A percentile compares a stretch with the other conserved stretches of the same genome.
Conservation (phyloP, 2,888 invertebrate species). For the Agrotis segetum region DNA sequence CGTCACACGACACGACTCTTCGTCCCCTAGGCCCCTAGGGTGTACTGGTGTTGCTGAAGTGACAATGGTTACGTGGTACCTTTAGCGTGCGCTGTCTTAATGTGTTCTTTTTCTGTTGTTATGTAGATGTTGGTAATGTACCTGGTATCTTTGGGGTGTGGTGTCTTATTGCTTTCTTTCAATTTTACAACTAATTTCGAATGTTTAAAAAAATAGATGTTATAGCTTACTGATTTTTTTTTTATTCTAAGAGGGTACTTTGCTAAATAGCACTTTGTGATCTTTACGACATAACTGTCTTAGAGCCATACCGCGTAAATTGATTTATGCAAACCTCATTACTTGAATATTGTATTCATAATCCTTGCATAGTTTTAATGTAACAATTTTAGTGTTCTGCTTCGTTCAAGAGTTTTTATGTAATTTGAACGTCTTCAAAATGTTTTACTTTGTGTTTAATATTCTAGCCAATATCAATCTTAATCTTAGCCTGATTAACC, state of each 20-base stretch:
- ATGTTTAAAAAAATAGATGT: too few relatives aligned
- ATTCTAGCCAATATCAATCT: background rate
- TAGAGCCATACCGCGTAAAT: background rate
- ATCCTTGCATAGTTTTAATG: background rate
- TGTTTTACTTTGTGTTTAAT: background rate
- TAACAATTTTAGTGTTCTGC: background rate
- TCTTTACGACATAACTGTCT: background rate
- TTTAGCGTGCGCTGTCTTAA: conserved; percentile 1
- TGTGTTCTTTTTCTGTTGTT: conserved; percentile 10
- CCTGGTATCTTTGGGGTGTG: too few relatives aligned
- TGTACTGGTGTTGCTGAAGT: conserved; percentile 31
- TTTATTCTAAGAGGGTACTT: too few relatives aligned
- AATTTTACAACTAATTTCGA: too few relatives aligned
- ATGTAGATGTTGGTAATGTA: background rate
- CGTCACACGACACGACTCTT: background rate
- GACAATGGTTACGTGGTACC: conserved; percentile 13
- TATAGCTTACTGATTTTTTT: too few relatives aligned
- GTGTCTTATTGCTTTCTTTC: too few relatives aligned
- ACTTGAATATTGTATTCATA: background rate
- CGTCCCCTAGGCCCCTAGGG: conserved; percentile 20
- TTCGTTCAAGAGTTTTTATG: background rate
- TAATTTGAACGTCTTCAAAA: background rate
- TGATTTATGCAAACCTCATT: background rate
- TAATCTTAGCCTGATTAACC: background rate
- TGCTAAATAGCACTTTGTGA: background rate